These are phyloP conservation scores for Neotragus moschatus DNA, from an alignment of 2,113 vertebrate genomes.

Conservation along the genomic window DNA sequence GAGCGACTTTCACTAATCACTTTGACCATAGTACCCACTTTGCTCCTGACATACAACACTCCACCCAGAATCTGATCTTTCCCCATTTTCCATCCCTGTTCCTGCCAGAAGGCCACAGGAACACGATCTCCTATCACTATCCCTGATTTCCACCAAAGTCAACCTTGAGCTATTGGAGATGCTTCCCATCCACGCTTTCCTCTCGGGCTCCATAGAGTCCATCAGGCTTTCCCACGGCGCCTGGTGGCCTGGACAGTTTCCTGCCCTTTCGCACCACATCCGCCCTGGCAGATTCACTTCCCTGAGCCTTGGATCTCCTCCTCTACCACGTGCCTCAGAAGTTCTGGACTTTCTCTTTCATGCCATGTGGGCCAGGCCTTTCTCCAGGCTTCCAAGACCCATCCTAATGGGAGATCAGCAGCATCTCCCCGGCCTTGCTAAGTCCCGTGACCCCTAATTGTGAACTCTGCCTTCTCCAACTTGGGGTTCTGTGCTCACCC, in stretches of 20 bases:
- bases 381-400: not conserved
- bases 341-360: not conserved
- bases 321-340: not conserved
- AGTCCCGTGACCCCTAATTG: rapidly evolving
- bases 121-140: rapidly evolving
- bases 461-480: rapidly evolving
- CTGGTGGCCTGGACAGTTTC: rapidly evolving
- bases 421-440: rapidly evolving
- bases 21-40: not conserved
- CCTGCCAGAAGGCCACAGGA: rapidly evolving
- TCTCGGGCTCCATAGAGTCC: not conserved
- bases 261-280: not conserved
- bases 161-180: not conserved
- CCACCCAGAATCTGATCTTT: rapidly evolving
- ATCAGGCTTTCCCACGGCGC: not conserved
- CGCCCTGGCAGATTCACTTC: rapidly evolving
- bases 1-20: rapidly evolving
- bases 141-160: not conserved
- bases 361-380: rapidly evolving
- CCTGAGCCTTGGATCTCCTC: not conserved
- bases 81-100: not conserved
- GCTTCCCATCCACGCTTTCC: not conserved
- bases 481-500: rapidly evolving
- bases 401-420: too few species aligned
- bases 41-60: not conserved